Base-by-base conservation (phyloP, 2,888 invertebrate species). In the Cinara cedri region DNA sequence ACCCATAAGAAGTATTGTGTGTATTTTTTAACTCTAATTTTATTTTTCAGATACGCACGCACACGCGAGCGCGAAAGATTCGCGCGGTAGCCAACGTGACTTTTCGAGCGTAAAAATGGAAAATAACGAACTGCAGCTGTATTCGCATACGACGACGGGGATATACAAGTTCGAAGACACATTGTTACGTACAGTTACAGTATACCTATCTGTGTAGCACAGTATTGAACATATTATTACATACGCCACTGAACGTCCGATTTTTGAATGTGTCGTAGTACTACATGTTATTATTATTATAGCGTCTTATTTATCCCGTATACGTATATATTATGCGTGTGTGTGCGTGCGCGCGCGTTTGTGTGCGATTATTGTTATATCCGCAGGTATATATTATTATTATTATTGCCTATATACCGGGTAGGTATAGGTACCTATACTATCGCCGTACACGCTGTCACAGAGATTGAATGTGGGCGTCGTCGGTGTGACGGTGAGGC, bases 41-140 rank as follows among this genome's bases (percentile, higher is more conserved):
- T 34, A 34, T 34, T 34, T 34, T 34, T 34, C 34, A 34, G 34
- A 34, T 3, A 34, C 3, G 34, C 34, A n/a, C n/a, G 34, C 34
- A 3, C 34, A 4, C 34, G 34, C n/a, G n/a, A n/a, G n/a, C n/a
- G n/a, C n/a, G n/a, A n/a, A n/a, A 51, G 51, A 51, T 3, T 16
- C 51, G n/a, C 51, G n/a, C 8, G n/a, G 51, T 16, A 16, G 51
- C 51, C n/a, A 16, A 0, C n/a, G 49, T 3, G 62, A 62, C 51
- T 75, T 75, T 65, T 55, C n/a, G 44, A 75, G 65, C 65, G 54
- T 54, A 26, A 65, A 55, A 4, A 19, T 24, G 24, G 42, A n/a
- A 65, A 54, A 75, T 65, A 65, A 65, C 65, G n/a, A 75, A 34
- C 74, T 42, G 42, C 34, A 4, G 6, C 6, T 34, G 6, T 34